These are phyloP conservation scores for Mycteria americana DNA, from an alignment of 2,797 vertebrate genomes.

Conservation along the genomic window DNA sequence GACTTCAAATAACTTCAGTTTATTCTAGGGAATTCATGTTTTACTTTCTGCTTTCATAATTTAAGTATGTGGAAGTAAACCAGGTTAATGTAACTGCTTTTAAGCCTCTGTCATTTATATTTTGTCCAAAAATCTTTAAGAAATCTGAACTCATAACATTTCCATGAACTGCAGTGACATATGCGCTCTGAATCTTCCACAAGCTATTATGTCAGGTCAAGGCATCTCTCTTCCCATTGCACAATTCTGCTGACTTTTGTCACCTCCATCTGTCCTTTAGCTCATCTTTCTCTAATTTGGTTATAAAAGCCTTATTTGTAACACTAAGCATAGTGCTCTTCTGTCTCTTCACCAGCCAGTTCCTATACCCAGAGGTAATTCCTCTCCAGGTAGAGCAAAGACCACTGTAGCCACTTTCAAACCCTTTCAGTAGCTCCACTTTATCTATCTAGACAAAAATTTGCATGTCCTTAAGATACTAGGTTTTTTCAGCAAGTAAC, in stretches of 20 bases:
- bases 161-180: background rate
- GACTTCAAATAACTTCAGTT: background rate
- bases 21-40: background rate
- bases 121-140: background rate
- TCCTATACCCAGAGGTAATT: background rate
- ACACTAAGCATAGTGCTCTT: background rate
- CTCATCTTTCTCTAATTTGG: background rate
- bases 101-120: background rate
- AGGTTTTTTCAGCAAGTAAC: background rate
- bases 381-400: background rate
- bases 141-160: background rate
- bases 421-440: background rate
- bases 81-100: background rate
- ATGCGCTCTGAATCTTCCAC: background rate
- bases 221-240: background rate
- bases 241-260: background rate
- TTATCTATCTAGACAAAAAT: background rate
- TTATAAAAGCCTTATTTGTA: background rate
- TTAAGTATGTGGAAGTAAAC: background rate
- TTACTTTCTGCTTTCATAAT: background rate
- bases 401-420: background rate
- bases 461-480: background rate
- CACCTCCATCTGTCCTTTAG: background rate
- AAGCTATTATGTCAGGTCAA: background rate
- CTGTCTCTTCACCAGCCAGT: background rate